Conservation (phyloP, 2,888 invertebrate species). For the Monoplex corrugatus region DNA sequence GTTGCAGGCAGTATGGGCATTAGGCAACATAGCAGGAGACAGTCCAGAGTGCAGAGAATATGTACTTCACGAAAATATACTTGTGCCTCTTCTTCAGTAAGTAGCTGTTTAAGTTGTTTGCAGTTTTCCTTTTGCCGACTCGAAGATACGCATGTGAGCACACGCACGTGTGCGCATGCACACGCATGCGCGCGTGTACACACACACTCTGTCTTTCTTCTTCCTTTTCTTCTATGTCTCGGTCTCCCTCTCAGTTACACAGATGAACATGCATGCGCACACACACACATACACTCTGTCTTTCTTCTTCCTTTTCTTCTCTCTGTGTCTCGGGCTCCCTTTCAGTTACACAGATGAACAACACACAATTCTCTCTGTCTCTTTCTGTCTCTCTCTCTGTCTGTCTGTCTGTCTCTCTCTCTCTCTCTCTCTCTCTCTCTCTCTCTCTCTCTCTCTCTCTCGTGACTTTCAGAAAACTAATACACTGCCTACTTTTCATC, state of each 20-base stretch:
- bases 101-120: slow-evolving; percentile 79
- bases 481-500: not conserved
- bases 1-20: slow-evolving; percentile 92
- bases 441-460: not conserved
- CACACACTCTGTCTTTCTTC: too few species aligned
- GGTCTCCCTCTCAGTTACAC: too few species aligned
- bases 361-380: not conserved
- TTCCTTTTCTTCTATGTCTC: too few species aligned
- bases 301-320: too few species aligned
- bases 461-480: not conserved
- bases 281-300: too few species aligned
- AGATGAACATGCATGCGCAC: too few species aligned
- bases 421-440: not conserved
- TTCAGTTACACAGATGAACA: too few species aligned
- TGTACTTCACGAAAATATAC: slow-evolving; percentile 91
- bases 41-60: slow-evolving; percentile 95
- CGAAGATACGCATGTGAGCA: too few species aligned
- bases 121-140: too few species aligned
- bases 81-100: slow-evolving; percentile 93
- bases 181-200: too few species aligned
- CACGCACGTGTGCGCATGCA: too few species aligned
- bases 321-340: too few species aligned
- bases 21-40: slow-evolving; percentile 98
- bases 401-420: not conserved
- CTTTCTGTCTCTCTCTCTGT: not conserved